Percentiles rank a stretch among this genome's conserved stretches.
Evolutionary conservation across 2,797 vertebrate species (phyloP).

Genomic region (Gadopsis marmoratus): DNA sequence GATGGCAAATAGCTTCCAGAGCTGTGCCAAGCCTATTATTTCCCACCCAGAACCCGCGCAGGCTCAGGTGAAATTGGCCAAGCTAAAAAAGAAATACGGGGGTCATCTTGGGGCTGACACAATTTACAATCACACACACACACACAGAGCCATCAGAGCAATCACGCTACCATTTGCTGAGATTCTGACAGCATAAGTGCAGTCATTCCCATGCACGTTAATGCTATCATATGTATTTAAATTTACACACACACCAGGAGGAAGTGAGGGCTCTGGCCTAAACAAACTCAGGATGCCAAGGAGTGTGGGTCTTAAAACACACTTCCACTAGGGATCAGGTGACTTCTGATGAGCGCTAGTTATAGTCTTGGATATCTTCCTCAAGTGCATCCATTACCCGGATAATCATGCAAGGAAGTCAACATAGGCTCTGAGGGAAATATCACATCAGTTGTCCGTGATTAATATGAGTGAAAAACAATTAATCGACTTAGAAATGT

Average conservation of each 20-base stretch:
- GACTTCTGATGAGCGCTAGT: slow-evolving; percentile 68
- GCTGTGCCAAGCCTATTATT: slow-evolving; percentile 74
- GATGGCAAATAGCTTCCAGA: slow-evolving; percentile 89
- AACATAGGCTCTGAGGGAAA: slow-evolving; percentile 31
- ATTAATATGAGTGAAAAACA: slow-evolving; percentile 42
- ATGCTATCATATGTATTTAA: slow-evolving; percentile 56
- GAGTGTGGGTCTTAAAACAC: slow-evolving; percentile 65
- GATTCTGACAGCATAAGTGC: slow-evolving; percentile 63
- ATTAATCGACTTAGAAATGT: slow-evolving; percentile 23
- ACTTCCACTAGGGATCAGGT: slow-evolving; percentile 72
- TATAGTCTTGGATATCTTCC: slow-evolving; percentile 66
- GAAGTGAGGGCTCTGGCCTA: slow-evolving; percentile 69
- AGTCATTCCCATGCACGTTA: slow-evolving; percentile 40
- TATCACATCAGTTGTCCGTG: slow-evolving; percentile 52
- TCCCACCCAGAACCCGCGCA: slow-evolving; percentile 76
- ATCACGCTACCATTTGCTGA: slow-evolving; percentile 36
- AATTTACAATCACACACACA: slow-evolving; percentile 45
- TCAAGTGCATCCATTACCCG: slow-evolving; percentile 59
- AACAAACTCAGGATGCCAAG: slow-evolving; percentile 78
- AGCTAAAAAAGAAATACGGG: slow-evolving; percentile 59
- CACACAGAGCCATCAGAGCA: slow-evolving; percentile 36
- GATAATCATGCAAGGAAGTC: slow-evolving; percentile 44
- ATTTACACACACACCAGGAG: slow-evolving; percentile 45
- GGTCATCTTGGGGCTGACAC: slow-evolving; percentile 61
- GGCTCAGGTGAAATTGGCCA: slow-evolving; percentile 81